Base-by-base conservation (phyloP, 2,797 vertebrate species). In the Sebastes umbrosus region DNA sequence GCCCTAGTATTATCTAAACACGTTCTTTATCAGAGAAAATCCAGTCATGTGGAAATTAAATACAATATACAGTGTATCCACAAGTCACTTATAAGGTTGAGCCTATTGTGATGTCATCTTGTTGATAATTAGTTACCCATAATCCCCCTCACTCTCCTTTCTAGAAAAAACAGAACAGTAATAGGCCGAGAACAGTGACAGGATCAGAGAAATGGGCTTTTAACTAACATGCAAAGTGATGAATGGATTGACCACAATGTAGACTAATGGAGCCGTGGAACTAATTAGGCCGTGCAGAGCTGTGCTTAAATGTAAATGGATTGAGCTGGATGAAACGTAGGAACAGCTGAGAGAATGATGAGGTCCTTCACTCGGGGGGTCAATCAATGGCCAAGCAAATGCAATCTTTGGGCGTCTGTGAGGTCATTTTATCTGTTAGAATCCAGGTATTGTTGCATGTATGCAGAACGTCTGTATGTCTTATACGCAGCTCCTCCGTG, bases 261-360 rank as follows among this genome's bases (percentile, higher is more conserved):
- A 93, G 92, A 93, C 93, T 95, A 96, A 96, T 96, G 94, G 93
- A 96, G 95, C 92, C 92, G 76, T 95, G 93, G 93, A 95, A 92
- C 92, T 96, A 96, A 96, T 96, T 96, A 95, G 93, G 91, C 93
- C 81, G 78, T 93, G 94, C 92, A 91, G 92, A 85, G 94, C 93
- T 95, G 94, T 93, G 93, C 93, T 95, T 92, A 95, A 95, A 95
- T 95, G 94, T 95, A 95, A 95, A 96, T 96, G 92, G 95, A 95
- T 95, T 93, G 95, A 94, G 92, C 90, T 80, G 88, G 84, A 89
- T 77, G 89, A 92, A 84, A 93, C 62, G 74, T 81, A 81, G 80
- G 83, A 93, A 89, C 89, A 94, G 93, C 91, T 88, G 89, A 93
- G 93, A 95, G 95, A 96, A 93, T 93, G 92, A 95, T 96, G 93